phyloP scores from a whole-genome alignment of 2,797 vertebrate genomes.

The Jordanella pulchra region DNA sequence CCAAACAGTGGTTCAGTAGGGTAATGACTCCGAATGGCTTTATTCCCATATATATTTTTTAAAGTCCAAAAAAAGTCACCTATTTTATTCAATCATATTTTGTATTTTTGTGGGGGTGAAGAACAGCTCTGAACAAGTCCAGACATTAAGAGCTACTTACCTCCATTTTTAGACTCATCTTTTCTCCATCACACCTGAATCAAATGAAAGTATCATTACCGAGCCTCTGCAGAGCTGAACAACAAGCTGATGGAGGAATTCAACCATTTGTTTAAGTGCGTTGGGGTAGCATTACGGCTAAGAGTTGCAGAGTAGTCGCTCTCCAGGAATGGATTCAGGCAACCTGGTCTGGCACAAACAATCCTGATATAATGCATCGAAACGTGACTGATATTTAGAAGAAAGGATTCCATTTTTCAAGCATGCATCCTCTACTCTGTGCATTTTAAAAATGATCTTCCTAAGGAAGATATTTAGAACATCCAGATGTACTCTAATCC shows the following conservation, averaged over 20 bases:
- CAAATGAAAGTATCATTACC: too few relatives aligned
- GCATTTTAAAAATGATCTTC: background rate
- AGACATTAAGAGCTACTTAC: background rate
- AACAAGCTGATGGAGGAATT: too few relatives aligned
- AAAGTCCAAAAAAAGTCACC: background rate
- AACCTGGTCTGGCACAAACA: background rate
- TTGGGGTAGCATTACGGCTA: too few relatives aligned
- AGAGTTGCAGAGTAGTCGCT: background rate
- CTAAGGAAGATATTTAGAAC: conserved; percentile 1
- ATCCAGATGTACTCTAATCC: background rate
- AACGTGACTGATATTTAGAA: background rate
- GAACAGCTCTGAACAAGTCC: background rate
- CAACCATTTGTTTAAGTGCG: too few relatives aligned
- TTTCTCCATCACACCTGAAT: background rate
- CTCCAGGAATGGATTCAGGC: background rate
- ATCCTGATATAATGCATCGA: background rate
- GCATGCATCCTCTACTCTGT: conserved; percentile 2
- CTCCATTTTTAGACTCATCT: background rate
- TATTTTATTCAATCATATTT: background rate
- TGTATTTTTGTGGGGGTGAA: background rate
- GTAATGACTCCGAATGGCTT: background rate
- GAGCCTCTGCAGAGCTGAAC: too few relatives aligned
- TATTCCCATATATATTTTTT: background rate
- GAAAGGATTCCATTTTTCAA: background rate
- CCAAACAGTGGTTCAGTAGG: background rate